Base-by-base conservation (phyloP, 2,113 vertebrate genomes). In the Pimephales promelas region DNA sequence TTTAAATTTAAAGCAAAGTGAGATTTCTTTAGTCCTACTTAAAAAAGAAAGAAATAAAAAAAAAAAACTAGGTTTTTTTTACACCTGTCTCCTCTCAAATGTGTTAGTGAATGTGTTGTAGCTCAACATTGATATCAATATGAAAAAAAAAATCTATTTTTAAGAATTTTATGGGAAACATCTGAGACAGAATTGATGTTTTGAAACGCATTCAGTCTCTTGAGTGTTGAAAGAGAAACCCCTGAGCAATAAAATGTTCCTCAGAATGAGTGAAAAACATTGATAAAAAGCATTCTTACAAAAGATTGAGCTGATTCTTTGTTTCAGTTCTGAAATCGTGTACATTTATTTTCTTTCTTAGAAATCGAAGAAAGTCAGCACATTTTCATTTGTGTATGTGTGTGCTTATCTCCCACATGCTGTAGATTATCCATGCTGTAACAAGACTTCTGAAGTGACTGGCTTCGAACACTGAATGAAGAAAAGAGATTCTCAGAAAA, bases 251-350 rank as follows among this genome's bases (percentile, higher is more conserved):
- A 28, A 28, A 62, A 28, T 13, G 24, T 61, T 61, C 24, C 13
- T 62, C 59, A 62, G 1, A 28, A 61, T 28, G 24, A 11, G 59
- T 28, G 11, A 49, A 62, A 14, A 28, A 28, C 56, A 24, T 9
- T 59, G 56, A 59, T 24, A 5, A 61, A 61, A 61, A 47, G 0
- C 4, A 64, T 64, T 64, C 5, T 31, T 62, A 14, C 13, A 16
- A 8, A 16, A 1, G 1, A 66, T 36, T 18, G 0, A 34, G 92
- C 90, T 90, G 54, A 5, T 11, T 10, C n/a, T 11, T 45, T 49
- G 22, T 73, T 73, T 28, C 16, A 18, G 31, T 20, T 31, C 22
- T 14, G 3, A 43, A 34, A 56, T 43, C 20, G n/a, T 56, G 28
- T n/a, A 7, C 14, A 49, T 14, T 73, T 28, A 10, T 54, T 74